Base-by-base conservation (phyloP, 2,797 vertebrate genomes). In the Anniella stebbinsi region DNA sequence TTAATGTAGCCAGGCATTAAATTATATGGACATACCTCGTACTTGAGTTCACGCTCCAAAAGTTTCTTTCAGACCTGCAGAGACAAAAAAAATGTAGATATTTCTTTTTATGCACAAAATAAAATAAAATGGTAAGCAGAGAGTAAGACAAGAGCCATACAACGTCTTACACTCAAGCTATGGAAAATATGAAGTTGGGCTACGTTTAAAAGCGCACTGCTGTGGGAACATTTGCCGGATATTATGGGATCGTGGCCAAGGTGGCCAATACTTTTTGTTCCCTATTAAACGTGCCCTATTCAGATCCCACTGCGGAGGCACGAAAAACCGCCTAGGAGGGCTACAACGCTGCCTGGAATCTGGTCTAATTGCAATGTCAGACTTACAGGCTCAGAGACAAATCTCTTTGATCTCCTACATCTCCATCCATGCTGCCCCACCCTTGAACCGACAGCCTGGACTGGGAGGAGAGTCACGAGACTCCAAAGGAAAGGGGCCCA, bases 31-130 rank as follows among this genome's bases (percentile, higher is more conserved):
- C 97, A 93, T 96, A 97, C 97, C 97, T 95, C 95, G 89, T 94
- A 95, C 95, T 94, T 97, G 95, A 92, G 95, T 97, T 98, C 97
- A 98, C 96, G 97, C 97, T 96, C 94, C 95, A 94, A 95, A 96
- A 91, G 95, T 93, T 94, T 96, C 95, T 97, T 97, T 97, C 96
- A 97, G 96, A 97, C 93, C 97, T 98, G 92, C 72, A 88, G 30
- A 30, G 88, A 95, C 66, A 96, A 96, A 95, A 89, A 23, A 63
- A 4, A 63, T 2, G 4, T 63, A 63, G 6, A 57, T 57, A 57
- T 57, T 13, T 63, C 4, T 25, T 23, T 63, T 63, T 63, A n/a
- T n/a, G n/a, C n/a, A n/a, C n/a, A n/a, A n/a, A n/a, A n/a, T 48
- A 4, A 21, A 28, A 48, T 45, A 17, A 28, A 36, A n/a, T 0